Percentiles rank a stretch among this genome's conserved stretches.
These are phyloP conservation scores for Musca domestica DNA, from an alignment of 1,140 invertebrate genomes.

Conservation along the genomic window DNA sequence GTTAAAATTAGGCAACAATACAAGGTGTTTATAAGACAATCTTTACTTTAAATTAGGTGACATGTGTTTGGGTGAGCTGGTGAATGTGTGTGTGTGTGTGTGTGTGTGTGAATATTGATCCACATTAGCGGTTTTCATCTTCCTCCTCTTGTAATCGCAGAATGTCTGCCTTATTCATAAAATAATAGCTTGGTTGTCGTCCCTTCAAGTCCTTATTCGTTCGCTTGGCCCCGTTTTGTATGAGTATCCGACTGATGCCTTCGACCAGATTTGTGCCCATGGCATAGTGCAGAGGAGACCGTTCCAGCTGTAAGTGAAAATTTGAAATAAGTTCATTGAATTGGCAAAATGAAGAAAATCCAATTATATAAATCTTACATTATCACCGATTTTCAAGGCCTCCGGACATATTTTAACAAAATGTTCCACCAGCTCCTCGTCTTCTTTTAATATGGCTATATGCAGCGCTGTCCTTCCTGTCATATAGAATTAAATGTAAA, in stretches of 20 bases:
- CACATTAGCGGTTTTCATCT: slow-evolving; percentile 54
- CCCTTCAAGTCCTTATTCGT: slow-evolving; percentile 83
- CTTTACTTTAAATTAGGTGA: too few relatives aligned
- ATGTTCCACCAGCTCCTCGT: slow-evolving; percentile 72
- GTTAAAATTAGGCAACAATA: too few relatives aligned
- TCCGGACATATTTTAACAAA: slow-evolving; percentile 71
- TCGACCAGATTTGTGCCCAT: slow-evolving; percentile 85
- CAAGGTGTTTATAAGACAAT: too few relatives aligned
- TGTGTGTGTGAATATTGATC: too few relatives aligned
- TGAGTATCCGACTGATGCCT: slow-evolving; percentile 72
- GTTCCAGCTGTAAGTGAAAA: slow-evolving; percentile 65
- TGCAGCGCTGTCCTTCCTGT: slow-evolving; percentile 70
- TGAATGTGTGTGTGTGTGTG: too few relatives aligned
- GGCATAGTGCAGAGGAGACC: slow-evolving; percentile 83
- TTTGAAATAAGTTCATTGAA: background rate
- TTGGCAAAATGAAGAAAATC: background rate
- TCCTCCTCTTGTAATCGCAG: slow-evolving; percentile 79
- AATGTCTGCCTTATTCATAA: slow-evolving; percentile 87
- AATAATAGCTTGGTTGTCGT: slow-evolving; percentile 86
- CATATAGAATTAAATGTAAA: background rate
- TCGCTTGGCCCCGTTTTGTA: slow-evolving; percentile 77
- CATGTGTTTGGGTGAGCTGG: too few relatives aligned
- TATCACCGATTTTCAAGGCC: slow-evolving; percentile 74
- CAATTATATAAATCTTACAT: slow-evolving; percentile 63
- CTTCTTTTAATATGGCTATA: slow-evolving; percentile 76